Conservation (phyloP, 2,888 invertebrate species). For the Cantharis lateralis region DNA sequence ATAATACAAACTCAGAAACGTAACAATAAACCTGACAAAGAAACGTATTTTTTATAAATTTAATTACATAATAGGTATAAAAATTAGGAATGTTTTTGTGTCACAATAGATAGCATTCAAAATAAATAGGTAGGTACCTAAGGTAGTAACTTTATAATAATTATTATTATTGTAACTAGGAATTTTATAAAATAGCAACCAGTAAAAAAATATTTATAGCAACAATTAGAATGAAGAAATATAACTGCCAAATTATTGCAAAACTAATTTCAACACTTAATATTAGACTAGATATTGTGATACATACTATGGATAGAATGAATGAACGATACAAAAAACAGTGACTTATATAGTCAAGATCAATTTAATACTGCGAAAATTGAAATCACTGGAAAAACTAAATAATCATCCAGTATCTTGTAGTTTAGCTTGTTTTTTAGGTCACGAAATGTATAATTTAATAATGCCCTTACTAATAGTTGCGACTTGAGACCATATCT, state of each 20-base stretch:
- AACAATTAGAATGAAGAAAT: neutral
- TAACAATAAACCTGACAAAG: neutral
- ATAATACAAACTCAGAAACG: neutral
- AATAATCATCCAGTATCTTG: neutral
- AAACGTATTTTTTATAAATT: neutral
- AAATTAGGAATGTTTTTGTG: neutral
- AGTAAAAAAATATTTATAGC: neutral
- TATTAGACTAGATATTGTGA: neutral
- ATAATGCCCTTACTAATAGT: neutral
- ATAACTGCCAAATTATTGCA: neutral
- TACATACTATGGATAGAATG: neutral
- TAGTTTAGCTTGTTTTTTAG: neutral
- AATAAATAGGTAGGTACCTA: neutral
- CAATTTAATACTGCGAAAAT: neutral
- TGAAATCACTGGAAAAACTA: neutral
- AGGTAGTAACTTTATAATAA: neutral
- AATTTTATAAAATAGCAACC: neutral
- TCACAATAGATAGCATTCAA: neutral
- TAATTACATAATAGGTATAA: neutral
- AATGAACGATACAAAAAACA: neutral
- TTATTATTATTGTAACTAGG: neutral
- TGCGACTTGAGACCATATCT: no score
- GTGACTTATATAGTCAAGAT: neutral
- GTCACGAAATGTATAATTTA: neutral
- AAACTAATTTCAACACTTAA: neutral